Evolutionary conservation across 2,113 vertebrate species (phyloP).

Genomic region (Xiphophorus maculatus): DNA sequence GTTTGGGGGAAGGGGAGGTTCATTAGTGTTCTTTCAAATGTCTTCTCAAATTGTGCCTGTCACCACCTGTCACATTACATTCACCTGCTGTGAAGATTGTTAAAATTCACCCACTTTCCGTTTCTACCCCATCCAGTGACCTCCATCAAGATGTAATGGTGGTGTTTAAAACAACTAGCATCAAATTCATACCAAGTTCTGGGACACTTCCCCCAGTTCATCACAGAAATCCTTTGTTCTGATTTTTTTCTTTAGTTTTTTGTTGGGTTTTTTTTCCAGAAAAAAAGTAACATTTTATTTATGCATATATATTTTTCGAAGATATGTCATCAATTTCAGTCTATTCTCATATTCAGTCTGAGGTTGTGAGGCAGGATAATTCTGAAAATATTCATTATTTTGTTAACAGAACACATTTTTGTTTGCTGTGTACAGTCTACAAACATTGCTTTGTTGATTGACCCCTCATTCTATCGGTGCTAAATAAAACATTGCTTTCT

Average conservation of each 20-base stretch:
- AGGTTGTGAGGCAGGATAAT: background rate
- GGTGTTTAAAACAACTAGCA: conserved; percentile 63
- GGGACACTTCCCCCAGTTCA: conserved; percentile 10
- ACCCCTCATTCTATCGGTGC: background rate
- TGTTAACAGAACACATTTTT: background rate
- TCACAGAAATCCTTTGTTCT: background rate
- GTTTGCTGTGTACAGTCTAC: background rate
- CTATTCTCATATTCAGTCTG: background rate
- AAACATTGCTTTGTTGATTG: background rate
- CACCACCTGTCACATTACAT: conserved; percentile 55
- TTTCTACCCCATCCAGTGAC: conserved; percentile 46
- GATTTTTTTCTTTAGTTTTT: background rate
- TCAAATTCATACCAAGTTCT: conserved; percentile 54
- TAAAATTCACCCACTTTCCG: conserved; percentile 41
- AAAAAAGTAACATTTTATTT: too few species aligned
- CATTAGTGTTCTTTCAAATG: conserved; percentile 48
- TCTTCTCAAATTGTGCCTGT: conserved; percentile 44
- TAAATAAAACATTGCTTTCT: too few species aligned
- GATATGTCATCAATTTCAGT: background rate
- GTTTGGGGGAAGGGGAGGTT: conserved; percentile 25
- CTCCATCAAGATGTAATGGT: conserved; percentile 45
- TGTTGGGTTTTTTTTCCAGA: background rate
- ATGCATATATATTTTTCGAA: background rate
- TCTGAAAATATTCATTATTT: background rate
- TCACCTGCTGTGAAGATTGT: conserved; percentile 45